Conservation (phyloP, 2,888 invertebrate species). For the Elmis aenea region DNA sequence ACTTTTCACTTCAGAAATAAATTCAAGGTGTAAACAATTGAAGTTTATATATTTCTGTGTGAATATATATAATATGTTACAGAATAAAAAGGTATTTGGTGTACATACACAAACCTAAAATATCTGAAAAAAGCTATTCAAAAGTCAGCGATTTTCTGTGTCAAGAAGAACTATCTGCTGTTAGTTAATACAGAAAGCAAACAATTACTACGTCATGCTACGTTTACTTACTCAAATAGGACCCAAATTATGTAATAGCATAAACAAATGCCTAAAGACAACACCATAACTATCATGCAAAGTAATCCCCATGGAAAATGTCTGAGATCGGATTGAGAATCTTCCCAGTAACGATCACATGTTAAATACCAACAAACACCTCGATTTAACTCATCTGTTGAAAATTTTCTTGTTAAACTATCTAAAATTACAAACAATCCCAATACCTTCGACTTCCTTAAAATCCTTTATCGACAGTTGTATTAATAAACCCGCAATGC, state of each 20-base stretch:
- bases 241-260: conserved; percentile 93
- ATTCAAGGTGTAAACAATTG: too few relatives aligned
- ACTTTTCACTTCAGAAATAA: too few relatives aligned
- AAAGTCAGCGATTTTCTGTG: too few relatives aligned
- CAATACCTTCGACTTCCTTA: conserved; percentile 83
- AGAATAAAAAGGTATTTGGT: too few relatives aligned
- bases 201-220: too few relatives aligned
- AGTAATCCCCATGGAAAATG: conserved; percentile 77
- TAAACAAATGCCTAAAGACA: conserved; percentile 78
- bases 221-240: conserved; percentile 85
- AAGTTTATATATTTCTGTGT: too few relatives aligned
- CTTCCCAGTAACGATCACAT: conserved; percentile 90
- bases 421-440: too few relatives aligned
- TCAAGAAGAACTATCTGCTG: too few relatives aligned
- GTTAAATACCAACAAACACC: conserved; percentile 90
- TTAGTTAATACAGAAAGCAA: too few relatives aligned
- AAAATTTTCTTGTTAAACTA: conserved; percentile 15
- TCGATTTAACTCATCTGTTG: conserved; percentile 81
- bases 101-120: too few relatives aligned
- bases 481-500: conserved; percentile 74
- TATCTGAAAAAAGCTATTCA: too few relatives aligned
- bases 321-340: conserved; percentile 65
- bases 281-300: conserved; percentile 72
- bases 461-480: conserved; percentile 79
- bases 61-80: too few relatives aligned